phyloP scores from a whole-genome alignment of 2,888 invertebrate species.

The Heliconius charithonia region DNA sequence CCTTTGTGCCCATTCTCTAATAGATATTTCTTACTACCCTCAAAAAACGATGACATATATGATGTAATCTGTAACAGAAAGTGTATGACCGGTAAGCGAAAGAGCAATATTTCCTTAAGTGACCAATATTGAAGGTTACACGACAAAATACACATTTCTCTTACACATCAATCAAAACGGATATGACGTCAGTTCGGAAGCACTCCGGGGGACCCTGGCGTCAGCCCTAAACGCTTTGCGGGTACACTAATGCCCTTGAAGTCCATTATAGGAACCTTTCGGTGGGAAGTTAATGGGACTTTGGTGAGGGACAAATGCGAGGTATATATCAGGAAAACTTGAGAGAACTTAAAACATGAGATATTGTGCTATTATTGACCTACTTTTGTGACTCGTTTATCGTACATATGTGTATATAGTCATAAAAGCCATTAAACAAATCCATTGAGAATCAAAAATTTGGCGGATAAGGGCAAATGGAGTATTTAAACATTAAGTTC shows the following conservation, averaged over 20 bases:
- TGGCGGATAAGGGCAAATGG: neutral
- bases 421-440: neutral
- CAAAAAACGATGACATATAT: neutral
- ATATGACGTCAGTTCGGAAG: slow-evolving; percentile 66
- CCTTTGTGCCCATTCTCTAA: neutral
- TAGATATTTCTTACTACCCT: neutral
- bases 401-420: neutral
- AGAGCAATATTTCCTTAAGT: slow-evolving; percentile 20
- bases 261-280: slow-evolving; percentile 70
- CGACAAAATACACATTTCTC: slow-evolving; percentile 39
- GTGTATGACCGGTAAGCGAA: slow-evolving; percentile 1
- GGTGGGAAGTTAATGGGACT: slow-evolving; percentile 68
- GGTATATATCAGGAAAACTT: slow-evolving; percentile 46
- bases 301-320: slow-evolving; percentile 49
- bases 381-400: neutral
- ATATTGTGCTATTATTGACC: slow-evolving; percentile 30
- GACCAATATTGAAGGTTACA: slow-evolving; percentile 29
- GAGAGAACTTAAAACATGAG: slow-evolving; percentile 25
- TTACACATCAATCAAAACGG: slow-evolving; percentile 53
- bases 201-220: slow-evolving; percentile 62
- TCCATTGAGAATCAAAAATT: neutral
- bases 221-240: slow-evolving; percentile 65
- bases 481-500: no score
- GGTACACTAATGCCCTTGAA: slow-evolving; percentile 72
- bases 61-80: neutral